These are phyloP conservation scores for Neopipo cinnamomea DNA, from an alignment of 2,113 vertebrate genomes.

Conservation along the genomic window DNA sequence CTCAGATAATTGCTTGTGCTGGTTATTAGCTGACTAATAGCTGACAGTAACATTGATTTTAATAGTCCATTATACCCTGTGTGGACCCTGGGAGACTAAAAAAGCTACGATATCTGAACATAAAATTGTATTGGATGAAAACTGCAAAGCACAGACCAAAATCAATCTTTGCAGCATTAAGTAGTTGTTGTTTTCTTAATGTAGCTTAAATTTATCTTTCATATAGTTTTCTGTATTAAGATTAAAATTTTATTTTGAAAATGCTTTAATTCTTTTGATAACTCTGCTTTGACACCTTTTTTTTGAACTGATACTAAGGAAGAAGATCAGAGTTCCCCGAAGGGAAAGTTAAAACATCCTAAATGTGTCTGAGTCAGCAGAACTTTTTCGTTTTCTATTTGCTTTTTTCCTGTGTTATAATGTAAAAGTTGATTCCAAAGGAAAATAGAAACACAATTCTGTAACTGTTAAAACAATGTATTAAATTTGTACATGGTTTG, in stretches of 20 bases:
- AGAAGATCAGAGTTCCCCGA: neutral
- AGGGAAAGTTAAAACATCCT: neutral
- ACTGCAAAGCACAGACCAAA: neutral
- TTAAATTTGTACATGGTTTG: neutral
- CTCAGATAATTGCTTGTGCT: neutral
- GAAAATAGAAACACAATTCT: neutral
- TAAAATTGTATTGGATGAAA: neutral
- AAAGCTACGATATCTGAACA: neutral
- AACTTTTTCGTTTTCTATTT: neutral
- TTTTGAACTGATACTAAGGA: neutral
- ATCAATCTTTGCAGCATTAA: neutral
- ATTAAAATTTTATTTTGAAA: neutral
- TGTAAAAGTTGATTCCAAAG: neutral
- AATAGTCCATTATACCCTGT: neutral
- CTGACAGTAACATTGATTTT: neutral
- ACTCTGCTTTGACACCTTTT: neutral
- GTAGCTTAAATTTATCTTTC: neutral
- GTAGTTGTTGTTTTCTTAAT: neutral
- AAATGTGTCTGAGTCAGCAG: neutral
- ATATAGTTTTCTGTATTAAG: neutral
- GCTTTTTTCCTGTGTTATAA: neutral
- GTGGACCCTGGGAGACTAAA: neutral
- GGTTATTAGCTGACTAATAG: conserved; percentile 14
- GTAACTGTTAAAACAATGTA: neutral
- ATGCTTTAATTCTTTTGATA: neutral